Percentiles rank a stretch among this genome's conserved stretches.
Conservation (phyloP, 2,888 invertebrate genomes). For the Eulithis testata region DNA sequence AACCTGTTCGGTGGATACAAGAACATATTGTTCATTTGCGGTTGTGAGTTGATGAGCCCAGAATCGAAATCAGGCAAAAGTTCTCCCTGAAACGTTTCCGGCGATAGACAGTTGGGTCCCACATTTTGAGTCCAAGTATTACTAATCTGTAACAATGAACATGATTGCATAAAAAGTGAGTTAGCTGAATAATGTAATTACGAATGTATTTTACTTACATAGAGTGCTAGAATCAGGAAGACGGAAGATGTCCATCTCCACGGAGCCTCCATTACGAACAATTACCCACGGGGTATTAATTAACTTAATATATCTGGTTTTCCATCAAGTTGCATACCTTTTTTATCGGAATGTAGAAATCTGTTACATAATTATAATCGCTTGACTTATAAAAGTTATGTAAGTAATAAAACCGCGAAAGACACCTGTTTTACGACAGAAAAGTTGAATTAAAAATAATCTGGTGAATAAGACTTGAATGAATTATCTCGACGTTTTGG, state of each 20-base stretch:
- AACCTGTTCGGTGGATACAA: slow-evolving; percentile 22
- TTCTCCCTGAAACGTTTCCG: slow-evolving; percentile 28
- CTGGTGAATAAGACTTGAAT: slow-evolving; percentile 24
- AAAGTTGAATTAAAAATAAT: slow-evolving; percentile 22
- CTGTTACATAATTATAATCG: slow-evolving; percentile 53
- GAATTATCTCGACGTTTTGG: slow-evolving; percentile 21
- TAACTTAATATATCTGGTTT: slow-evolving; percentile 63
- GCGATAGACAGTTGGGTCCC: slow-evolving; percentile 24
- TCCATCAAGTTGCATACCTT: slow-evolving; percentile 47
- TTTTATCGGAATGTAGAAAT: slow-evolving; percentile 58
- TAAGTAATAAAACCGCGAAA: slow-evolving; percentile 37
- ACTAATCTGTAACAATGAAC: slow-evolving; percentile 44
- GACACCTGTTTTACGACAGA: slow-evolving; percentile 33
- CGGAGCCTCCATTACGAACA: slow-evolving; percentile 61
- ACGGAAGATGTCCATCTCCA: slow-evolving; percentile 52
- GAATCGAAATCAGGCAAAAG: slow-evolving; percentile 7
- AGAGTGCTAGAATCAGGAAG: slow-evolving; percentile 48
- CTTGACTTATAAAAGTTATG: slow-evolving; percentile 40
- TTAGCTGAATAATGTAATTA: slow-evolving; percentile 22
- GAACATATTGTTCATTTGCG: slow-evolving; percentile 24
- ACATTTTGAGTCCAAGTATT: slow-evolving; percentile 34
- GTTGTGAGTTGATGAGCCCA: slow-evolving; percentile 15
- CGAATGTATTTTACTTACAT: slow-evolving; percentile 54
- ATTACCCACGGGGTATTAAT: slow-evolving; percentile 50
- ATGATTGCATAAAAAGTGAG: slow-evolving; percentile 19